Base-by-base conservation (phyloP, 2,113 vertebrate species). In the Pygoscelis adeliae region DNA sequence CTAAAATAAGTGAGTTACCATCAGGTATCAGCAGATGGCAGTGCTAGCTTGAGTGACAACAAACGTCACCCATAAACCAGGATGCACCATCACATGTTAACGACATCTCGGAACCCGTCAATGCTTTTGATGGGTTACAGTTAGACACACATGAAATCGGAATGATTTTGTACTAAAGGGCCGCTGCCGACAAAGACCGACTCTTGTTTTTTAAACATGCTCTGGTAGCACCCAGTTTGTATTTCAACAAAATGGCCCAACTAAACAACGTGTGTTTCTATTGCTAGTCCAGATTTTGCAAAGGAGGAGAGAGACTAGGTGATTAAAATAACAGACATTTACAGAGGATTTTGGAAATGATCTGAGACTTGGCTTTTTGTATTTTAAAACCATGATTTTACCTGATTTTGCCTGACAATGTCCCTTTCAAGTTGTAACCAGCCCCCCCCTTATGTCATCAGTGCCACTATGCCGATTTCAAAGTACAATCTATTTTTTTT, bases 1-100 rank as follows among this genome's bases (percentile, higher is more conserved):
- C 42, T 26, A 13, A 47, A 47, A 7, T 8, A 9, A 25, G 70
- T 73, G 77, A 95, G 84, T 65, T 98, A 66, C 97, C 66, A 52
- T 4, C 90, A 10, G 11, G 42, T 47, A 87, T 95, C 98, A 96
- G 98, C 77, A 98, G 98, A 89, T 98, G 98, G 98, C 98, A 97
- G 92, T 94, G 94, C 94, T 62, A 47, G 83, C 71, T 77, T 83
- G 90, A 95, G 89, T 49, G 82, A 93, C 90, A 94, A 23, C 56
- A 74, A 61, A 65, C 1, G 20, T 27, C 93, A 67, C 49, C 76
- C 55, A 11, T 23, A 11, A 55, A 55, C 77, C 53, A 23, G 52
- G 44, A 58, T 2, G 11, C 59, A 36, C 26, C 25, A 20, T 9
- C 49, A 25, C 10, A 2, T 9, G 5, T 3, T 23, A 40, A 6